Percentiles rank a stretch among this genome's conserved stretches.
These are phyloP conservation scores for Enteromius fasciolatus DNA, from an alignment of 2,797 vertebrate species.

Conservation along the genomic window DNA sequence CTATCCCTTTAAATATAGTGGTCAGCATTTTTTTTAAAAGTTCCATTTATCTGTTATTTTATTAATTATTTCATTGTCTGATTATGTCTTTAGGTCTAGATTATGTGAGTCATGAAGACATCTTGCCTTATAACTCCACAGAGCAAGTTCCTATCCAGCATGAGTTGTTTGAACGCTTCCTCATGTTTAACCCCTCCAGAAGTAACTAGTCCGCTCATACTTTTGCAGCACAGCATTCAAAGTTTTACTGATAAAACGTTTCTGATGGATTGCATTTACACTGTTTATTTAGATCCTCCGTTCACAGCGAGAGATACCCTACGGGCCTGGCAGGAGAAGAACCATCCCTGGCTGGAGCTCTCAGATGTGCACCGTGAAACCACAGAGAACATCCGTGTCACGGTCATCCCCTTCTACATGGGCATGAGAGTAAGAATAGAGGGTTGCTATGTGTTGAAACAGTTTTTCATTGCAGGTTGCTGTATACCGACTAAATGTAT, in stretches of 20 bases:
- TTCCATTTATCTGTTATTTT: not conserved
- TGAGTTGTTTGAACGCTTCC: constrained; percentile 96
- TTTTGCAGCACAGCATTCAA: not conserved
- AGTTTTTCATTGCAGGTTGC: not conserved
- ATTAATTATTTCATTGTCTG: constrained; percentile 23
- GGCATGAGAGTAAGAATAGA: constrained; percentile 89
- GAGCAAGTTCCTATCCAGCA: constrained; percentile 97
- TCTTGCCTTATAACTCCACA: constrained; percentile 94
- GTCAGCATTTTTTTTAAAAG: not conserved
- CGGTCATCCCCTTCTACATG: constrained; percentile 99
- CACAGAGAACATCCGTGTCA: constrained; percentile 95
- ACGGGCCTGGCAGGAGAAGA: constrained; percentile 98
- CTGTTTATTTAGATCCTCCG: constrained; percentile 78
- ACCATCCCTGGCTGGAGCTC: constrained; percentile 97
- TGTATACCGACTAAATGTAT: not conserved
- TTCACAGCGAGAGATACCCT: constrained; percentile 92
- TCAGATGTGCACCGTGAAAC: constrained; percentile 97
- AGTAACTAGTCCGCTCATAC: constrained; percentile 70
- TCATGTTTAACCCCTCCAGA: constrained; percentile 91
- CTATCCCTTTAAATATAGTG: not conserved
- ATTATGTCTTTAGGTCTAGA: constrained; percentile 83
- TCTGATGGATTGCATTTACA: not conserved
- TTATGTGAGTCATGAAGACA: constrained; percentile 98
- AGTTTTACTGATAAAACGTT: not conserved
- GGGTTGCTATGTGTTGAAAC: not conserved